Evolutionary conservation across 35 echinoderm and acorn worm genomes (phyloP).

Genomic region (Antedon bifida): DNA sequence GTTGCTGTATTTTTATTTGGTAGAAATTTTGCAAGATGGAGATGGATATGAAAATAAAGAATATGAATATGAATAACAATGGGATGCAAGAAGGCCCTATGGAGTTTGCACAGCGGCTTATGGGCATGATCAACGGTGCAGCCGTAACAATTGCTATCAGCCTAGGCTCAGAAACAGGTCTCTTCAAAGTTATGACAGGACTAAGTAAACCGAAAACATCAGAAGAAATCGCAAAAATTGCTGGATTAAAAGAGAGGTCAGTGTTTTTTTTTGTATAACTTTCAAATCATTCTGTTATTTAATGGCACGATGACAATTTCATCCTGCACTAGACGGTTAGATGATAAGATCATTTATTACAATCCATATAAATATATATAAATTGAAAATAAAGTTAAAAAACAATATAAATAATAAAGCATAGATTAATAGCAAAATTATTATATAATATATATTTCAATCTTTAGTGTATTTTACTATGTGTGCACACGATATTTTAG

Average conservation of each 20-base stretch:
- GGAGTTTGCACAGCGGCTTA: background rate
- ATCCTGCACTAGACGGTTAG: too few relatives aligned
- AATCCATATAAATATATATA: too few relatives aligned
- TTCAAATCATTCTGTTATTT: too few relatives aligned
- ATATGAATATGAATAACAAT: background rate
- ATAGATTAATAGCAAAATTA: too few relatives aligned
- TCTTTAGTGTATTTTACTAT: too few relatives aligned
- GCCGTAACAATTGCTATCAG: background rate
- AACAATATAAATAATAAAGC: too few relatives aligned
- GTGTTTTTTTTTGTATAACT: background rate
- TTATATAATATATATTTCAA: too few relatives aligned
- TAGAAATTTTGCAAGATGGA: background rate
- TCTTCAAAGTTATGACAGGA: slow-evolving; percentile 3
- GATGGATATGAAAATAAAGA: background rate
- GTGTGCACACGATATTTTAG: too few relatives aligned
- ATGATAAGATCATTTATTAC: too few relatives aligned
- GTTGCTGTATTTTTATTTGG: background rate
- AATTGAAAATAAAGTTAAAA: too few relatives aligned
- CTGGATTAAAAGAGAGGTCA: slow-evolving; percentile 11
- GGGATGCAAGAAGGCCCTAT: background rate
- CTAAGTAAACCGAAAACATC: slow-evolving; percentile 2
- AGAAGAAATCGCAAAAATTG: slow-evolving; percentile 10
- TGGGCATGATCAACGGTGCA: background rate
- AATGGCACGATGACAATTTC: too few relatives aligned
- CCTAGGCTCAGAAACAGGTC: slow-evolving; percentile 2